Base-by-base conservation (phyloP, 2,797 vertebrate species). In the Gallinago stenura region DNA sequence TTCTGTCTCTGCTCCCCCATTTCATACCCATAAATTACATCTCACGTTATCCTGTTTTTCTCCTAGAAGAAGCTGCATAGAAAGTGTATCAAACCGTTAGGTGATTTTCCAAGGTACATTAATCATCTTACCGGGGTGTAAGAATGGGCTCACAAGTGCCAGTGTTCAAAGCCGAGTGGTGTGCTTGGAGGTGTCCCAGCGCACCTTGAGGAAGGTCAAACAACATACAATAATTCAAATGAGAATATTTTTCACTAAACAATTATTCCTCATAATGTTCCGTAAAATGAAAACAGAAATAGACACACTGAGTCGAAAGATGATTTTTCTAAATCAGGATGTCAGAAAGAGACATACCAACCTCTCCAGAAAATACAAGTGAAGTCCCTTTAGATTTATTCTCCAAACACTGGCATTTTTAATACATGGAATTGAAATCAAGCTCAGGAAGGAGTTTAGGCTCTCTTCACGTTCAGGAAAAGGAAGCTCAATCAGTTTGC, bases 81-180 rank as follows among this genome's bases (percentile, higher is more conserved):
- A 81, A 81, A 91, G 64, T 46, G 46, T 75, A 89, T 58, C 22
- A 75, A 78, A 31, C 33, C 69, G 93, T 94, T 85, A 91, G 84
- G 35, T 78, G 89, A 71, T 79, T 86, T 96, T 92, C 69, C 76
- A 92, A 78, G 35, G 51, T n/a, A 76, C 73, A 82, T 95, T 92
- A 93, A 90, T 92, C 66, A 91, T 82, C 51, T 77, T 57, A 62
- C 62, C 66, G 48, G 77, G 31, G 37, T 93, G 58, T 69, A 70
- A 92, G 54, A 91, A 69, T 31, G 51, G 43, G 17, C 53, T 92
- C 10, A 89, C 79, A 78, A 93, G 79, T 90, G 85, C 58, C 75
- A 77, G 33, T 79, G 81, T 79, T 92, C 69, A 70, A 69, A 95
- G 43, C 28, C 78, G 58, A 86, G 46, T 50, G 30, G 45, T 76